Evolutionary conservation across 2,113 vertebrate genomes (phyloP), one percentile per base, ranked within the genome.

Genomic region (Phyllopteryx taeniolatus): DNA sequence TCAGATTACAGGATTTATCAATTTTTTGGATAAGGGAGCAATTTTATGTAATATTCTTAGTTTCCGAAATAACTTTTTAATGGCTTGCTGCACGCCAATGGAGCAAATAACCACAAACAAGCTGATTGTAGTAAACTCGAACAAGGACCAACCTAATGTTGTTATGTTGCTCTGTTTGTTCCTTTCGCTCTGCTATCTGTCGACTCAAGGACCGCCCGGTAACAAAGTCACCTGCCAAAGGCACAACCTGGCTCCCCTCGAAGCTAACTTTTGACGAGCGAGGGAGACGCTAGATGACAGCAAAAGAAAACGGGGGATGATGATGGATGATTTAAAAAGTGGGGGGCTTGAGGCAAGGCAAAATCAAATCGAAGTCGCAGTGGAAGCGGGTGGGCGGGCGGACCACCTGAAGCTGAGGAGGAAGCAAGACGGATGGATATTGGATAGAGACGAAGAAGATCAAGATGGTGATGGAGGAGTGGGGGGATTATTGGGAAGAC

Each of bases 241-340:
- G 5, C 6, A 59, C 10, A 13, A 44, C 20, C 10, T 46, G 20
- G 11, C 20, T 20, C 35, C 3, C 19, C 59, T 19, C 33, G 10
- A 15, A 9, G 44, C 64, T 9, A 27, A 49, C 14, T 31, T 66
- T 47, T 8, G 14, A 46, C 22, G 3, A 31, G 12, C 20, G 72
- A 20, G 8, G 67, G 66, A 68, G 70, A 64, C 43, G 64, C 53
- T 22, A n/a, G 42, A 77, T 33, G 81, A 79, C 78, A 73, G 66
- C 31, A 10, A 53, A 75, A 71, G 68, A 60, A 76, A 79, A 86
- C 77, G 53, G 35, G 2, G 69, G 78, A 80, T 67, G 76, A 81
- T 87, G 87, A 85, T 75, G 64, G 80, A 90, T 88, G 84, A 83
- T 81, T 82, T 84, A 46, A 85, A 80, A 84, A 82, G 68, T 81